Evolutionary conservation across 2,113 vertebrate species (phyloP).

Genomic region (Calyptomena viridis): DNA sequence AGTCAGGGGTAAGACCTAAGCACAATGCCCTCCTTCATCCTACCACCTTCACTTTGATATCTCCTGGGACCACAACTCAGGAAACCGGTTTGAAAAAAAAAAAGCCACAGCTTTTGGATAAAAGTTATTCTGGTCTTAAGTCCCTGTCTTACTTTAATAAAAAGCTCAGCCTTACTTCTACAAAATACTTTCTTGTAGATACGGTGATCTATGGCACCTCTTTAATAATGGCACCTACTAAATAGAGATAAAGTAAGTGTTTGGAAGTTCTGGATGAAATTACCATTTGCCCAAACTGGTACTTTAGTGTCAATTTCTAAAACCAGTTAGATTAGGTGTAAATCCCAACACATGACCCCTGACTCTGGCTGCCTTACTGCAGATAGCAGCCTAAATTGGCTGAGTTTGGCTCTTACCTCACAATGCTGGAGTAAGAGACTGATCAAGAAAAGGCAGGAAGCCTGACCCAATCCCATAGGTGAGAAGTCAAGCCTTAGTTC

Average conservation of each 20-base stretch:
- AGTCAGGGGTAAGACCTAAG: neutral
- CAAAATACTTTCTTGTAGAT: neutral
- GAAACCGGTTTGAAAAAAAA: neutral
- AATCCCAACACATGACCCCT: neutral
- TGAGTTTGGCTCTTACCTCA: fast-evolving
- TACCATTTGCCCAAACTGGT: neutral
- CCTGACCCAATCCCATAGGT: neutral
- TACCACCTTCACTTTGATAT: neutral
- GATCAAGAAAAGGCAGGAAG: neutral
- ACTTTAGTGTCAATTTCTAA: neutral
- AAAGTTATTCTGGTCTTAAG: neutral
- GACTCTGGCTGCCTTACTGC: neutral
- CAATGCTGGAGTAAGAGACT: neutral
- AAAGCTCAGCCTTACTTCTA: neutral
- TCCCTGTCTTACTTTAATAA: neutral
- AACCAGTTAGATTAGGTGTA: neutral
- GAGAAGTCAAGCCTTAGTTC: neutral
- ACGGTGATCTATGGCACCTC: neutral
- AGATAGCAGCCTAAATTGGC: neutral
- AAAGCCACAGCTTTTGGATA: neutral
- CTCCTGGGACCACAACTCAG: neutral
- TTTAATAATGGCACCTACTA: neutral
- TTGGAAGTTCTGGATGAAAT: neutral
- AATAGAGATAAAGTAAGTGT: neutral
- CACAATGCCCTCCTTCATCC: neutral